A percentile compares a stretch with the other conserved stretches of the same genome.
phyloP scores from a whole-genome alignment of 2,888 invertebrate species.

The Pilophorus perplexus region DNA sequence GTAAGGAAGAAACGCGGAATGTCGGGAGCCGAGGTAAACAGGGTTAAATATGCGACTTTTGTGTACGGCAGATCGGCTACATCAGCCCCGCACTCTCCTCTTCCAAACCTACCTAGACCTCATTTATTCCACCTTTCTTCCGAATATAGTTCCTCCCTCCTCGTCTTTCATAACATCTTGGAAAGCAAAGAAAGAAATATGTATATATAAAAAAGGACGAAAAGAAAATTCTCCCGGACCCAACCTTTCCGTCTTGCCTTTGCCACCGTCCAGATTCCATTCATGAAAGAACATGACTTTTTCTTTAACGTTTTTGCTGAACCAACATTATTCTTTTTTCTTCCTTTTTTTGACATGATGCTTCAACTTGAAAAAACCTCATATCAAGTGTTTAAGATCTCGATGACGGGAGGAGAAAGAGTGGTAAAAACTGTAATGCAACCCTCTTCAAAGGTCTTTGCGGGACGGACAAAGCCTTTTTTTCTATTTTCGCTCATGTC shows the following conservation, averaged over 20 bases:
- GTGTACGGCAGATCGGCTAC: constrained; percentile 24
- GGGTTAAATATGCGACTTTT: constrained; percentile 26
- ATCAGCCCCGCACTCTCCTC: background rate
- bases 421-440: no score
- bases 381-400: no score
- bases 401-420: no score
- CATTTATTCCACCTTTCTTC: constrained; percentile 19
- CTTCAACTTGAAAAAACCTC: no score
- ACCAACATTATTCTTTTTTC: no score
- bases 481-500: no score
- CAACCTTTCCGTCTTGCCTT: background rate
- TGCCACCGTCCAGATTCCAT: background rate
- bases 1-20: background rate
- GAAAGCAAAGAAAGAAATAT: background rate
- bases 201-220: no score
- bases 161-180: constrained; percentile 25
- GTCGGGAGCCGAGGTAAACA: constrained; percentile 3
- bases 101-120: background rate
- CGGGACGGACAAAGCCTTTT: no score
- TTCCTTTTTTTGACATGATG: no score
- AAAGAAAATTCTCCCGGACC: background rate
- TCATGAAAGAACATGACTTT: no score
- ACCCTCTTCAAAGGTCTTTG: no score
- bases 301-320: no score
- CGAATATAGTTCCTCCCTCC: background rate